Percentiles rank a stretch among this genome's conserved stretches.
phyloP scores from a whole-genome alignment of 2,797 vertebrate species.

The Melanotaenia maccullochi region DNA sequence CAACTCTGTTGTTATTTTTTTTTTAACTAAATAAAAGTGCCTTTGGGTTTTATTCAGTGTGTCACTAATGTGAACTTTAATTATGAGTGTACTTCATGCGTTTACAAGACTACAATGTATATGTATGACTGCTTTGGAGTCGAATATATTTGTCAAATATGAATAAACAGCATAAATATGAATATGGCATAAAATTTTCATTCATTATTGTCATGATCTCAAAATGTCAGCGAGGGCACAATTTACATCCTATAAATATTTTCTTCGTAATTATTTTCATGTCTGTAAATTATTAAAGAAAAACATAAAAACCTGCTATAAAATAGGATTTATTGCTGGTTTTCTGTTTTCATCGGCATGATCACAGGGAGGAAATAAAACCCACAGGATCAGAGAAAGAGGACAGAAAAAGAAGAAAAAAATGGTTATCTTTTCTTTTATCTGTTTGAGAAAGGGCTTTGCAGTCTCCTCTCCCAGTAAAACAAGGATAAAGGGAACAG shows the following conservation, averaged over 20 bases:
- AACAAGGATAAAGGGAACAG: slow-evolving; percentile 91
- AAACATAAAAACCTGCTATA: slow-evolving; percentile 3
- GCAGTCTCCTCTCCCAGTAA: slow-evolving; percentile 88
- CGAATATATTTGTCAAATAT: slow-evolving; percentile 74
- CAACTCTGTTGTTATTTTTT: slow-evolving; percentile 23
- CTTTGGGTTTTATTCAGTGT: slow-evolving; percentile 66
- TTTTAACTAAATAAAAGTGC: slow-evolving; percentile 49
- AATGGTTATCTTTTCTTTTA: slow-evolving; percentile 86
- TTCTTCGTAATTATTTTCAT: slow-evolving; percentile 37
- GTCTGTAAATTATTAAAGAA: slow-evolving; percentile 1
- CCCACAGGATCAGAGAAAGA: slow-evolving; percentile 45
- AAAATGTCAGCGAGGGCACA: slow-evolving; percentile 69
- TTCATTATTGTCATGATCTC: slow-evolving; percentile 71
- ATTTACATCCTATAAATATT: slow-evolving; percentile 77
- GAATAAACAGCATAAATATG: slow-evolving; percentile 77
- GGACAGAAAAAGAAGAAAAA: slow-evolving; percentile 19
- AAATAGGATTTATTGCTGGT: slow-evolving; percentile 33
- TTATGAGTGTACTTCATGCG: slow-evolving; percentile 66
- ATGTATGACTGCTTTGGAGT: slow-evolving; percentile 69
- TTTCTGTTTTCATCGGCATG: slow-evolving; percentile 31
- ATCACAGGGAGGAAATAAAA: slow-evolving; percentile 5
- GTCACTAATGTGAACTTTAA: slow-evolving; percentile 69
- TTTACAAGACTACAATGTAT: slow-evolving; percentile 74
- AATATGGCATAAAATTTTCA: slow-evolving; percentile 75
- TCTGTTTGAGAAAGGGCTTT: slow-evolving; percentile 94